phyloP scores from a whole-genome alignment of 37 sponge, comb jelly and placozoan species.

The Hormiphora californensis region DNA sequence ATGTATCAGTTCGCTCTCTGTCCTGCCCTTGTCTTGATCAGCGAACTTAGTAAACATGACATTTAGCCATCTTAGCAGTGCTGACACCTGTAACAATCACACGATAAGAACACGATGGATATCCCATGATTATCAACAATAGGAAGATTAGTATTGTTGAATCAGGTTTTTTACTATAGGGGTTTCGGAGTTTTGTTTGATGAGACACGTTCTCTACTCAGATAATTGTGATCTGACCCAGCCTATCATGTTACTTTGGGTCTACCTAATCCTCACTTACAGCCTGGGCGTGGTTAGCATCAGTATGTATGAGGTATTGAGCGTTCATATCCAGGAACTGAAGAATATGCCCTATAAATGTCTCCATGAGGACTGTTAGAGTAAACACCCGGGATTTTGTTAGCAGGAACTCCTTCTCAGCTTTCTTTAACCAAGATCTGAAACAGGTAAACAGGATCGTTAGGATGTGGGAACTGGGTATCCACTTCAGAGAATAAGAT shows the following conservation, averaged over 20 bases:
- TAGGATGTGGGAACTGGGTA: too few species aligned
- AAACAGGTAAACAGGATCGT: too few species aligned
- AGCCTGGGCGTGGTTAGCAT: conserved; percentile 33
- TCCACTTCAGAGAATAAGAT: too few species aligned
- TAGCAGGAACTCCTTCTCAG: conserved; percentile 42
- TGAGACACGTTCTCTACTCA: too few species aligned
- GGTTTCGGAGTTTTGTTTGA: too few species aligned
- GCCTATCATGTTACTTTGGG: too few species aligned
- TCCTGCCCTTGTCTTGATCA: too few species aligned
- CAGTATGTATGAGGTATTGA: conserved; percentile 1
- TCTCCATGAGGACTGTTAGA: conserved; percentile 46
- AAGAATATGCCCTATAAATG: conserved; percentile 30
- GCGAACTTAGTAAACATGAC: not conserved
- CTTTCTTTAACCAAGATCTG: conserved; percentile 49
- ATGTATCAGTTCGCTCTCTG: conserved; percentile 12
- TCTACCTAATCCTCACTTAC: not conserved
- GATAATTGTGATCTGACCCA: too few species aligned
- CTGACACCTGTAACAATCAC: conserved; percentile 26
- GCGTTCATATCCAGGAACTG: conserved; percentile 39
- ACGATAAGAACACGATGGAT: too few species aligned
- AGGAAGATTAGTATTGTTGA: too few species aligned
- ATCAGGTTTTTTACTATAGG: too few species aligned
- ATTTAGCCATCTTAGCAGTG: conserved; percentile 39
- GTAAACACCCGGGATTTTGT: conserved; percentile 42
- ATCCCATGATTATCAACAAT: too few species aligned